Evolutionary conservation across 2,797 vertebrate species (phyloP).

Genomic region (Pteropus rufus): DNA sequence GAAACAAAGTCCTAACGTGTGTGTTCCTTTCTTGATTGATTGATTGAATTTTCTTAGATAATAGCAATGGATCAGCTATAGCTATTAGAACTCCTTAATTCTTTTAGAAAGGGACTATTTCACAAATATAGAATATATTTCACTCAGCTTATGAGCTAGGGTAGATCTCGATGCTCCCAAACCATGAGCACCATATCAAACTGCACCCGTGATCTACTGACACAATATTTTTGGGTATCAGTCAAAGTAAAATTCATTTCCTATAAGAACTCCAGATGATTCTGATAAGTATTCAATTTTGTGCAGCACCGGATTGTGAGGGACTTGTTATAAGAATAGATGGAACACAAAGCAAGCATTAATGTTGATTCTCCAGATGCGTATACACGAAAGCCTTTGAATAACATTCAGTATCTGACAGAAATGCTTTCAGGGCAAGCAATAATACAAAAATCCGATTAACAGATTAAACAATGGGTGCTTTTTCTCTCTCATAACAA

Average conservation of each 20-base stretch:
- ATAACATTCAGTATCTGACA: not conserved
- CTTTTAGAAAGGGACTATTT: not conserved
- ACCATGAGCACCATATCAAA: not conserved
- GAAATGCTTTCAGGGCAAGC: slow-evolving; percentile 10
- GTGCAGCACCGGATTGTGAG: not conserved
- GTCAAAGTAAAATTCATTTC: not conserved
- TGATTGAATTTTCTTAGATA: not conserved
- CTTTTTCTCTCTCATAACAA: slow-evolving; percentile 3
- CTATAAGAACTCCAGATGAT: not conserved
- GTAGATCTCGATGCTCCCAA: not conserved
- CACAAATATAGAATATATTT: not conserved
- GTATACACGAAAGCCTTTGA: not conserved
- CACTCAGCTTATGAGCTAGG: not conserved
- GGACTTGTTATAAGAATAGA: not conserved
- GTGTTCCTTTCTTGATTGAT: not conserved
- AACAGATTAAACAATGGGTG: slow-evolving; percentile 44
- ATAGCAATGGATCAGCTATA: not conserved
- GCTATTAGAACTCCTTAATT: not conserved
- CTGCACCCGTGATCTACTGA: not conserved
- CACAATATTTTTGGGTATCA: not conserved
- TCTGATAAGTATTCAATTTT: not conserved
- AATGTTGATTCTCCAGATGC: not conserved
- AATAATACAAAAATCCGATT: slow-evolving; percentile 22
- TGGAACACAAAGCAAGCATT: not conserved
- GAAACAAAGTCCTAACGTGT: not conserved